Evolutionary conservation across 2,797 vertebrate genomes (phyloP), one percentile per base, ranked within the genome.

Genomic region (Anniella stebbinsi): DNA sequence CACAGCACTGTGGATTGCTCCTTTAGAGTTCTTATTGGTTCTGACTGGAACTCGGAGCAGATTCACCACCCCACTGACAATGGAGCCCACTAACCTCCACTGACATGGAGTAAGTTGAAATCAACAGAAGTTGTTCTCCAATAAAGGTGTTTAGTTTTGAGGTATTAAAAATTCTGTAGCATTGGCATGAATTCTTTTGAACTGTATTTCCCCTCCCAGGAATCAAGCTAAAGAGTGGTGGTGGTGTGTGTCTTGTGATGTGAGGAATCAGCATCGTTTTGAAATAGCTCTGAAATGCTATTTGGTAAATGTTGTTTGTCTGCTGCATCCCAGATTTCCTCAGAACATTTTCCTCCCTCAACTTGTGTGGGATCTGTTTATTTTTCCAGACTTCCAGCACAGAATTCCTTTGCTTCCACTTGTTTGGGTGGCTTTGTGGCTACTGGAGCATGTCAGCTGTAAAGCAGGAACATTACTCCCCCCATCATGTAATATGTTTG

Each of bases 241-340:
- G 21, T 41, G 21, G 45, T 9, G 33, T 38, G 21, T 63, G 30
- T 38, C 30, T 78, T 88, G 93, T 88, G 89, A 86, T 95, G 93
- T 90, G 93, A 92, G 88, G 87, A 76, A 88, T 93, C 70, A 54
- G 25, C 60, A 66, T 4, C 76, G 33, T 25, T 70, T 2, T 77
- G 80, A 8, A n/a, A n/a, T n/a, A n/a, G 83, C 88, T 72, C 80
- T 90, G 84, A 94, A 96, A 91, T 92, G 83, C 94, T 92, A 80
- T 94, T 97, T 93, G 96, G 88, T 94, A 95, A 94, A 94, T 92
- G 75, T 93, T 93, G 95, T 63, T 63, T 77, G 93, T 95, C 94
- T 96, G 90, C 91, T 87, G 84, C 84, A 69, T 90, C 88, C 90
- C 73, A 92, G 81, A 89, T 89, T 93, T 93, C 60, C 87, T 91